Percentiles rank a stretch among this genome's conserved stretches.
Conservation (phyloP, 1,140 invertebrate genomes). For the Sarcophaga peregrina region DNA sequence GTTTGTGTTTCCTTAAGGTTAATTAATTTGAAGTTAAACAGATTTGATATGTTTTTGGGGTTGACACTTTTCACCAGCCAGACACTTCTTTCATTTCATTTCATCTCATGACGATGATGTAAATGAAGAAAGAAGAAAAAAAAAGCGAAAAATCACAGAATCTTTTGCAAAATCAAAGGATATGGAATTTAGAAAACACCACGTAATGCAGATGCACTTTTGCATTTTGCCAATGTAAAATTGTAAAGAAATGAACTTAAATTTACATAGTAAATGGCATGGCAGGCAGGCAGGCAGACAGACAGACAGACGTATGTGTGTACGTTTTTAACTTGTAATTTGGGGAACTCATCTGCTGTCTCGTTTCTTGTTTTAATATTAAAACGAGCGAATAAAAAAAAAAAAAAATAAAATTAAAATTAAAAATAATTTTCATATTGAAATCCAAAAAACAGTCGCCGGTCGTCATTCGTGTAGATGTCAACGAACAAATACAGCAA, state of each 20-base stretch:
- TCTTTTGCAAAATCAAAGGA: slow-evolving; percentile 12
- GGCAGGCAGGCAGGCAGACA: no score
- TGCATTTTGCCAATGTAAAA: no score
- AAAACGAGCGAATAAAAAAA: not conserved
- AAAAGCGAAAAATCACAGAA: no score
- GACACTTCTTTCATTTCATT: not conserved
- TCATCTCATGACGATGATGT: no score
- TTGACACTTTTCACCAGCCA: slow-evolving; percentile 38
- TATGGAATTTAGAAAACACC: not conserved
- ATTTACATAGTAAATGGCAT: no score
- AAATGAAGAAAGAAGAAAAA: no score
- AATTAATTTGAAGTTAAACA: slow-evolving; percentile 41
- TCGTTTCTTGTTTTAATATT: not conserved
- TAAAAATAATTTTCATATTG: slow-evolving; percentile 30
- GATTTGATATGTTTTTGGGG: slow-evolving; percentile 26
- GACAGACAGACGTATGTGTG: no score
- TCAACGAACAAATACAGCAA: slow-evolving; percentile 30
- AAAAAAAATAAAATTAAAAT: not conserved
- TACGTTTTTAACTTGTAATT: not conserved
- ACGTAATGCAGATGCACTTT: not conserved
- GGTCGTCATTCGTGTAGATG: slow-evolving; percentile 29
- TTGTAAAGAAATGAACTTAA: no score
- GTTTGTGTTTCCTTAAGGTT: not conserved
- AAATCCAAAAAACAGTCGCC: not conserved
- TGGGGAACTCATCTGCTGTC: slow-evolving; percentile 7